Evolutionary conservation across 2,113 vertebrate genomes (phyloP).

Genomic region (Romanogobio albipinnatus): DNA sequence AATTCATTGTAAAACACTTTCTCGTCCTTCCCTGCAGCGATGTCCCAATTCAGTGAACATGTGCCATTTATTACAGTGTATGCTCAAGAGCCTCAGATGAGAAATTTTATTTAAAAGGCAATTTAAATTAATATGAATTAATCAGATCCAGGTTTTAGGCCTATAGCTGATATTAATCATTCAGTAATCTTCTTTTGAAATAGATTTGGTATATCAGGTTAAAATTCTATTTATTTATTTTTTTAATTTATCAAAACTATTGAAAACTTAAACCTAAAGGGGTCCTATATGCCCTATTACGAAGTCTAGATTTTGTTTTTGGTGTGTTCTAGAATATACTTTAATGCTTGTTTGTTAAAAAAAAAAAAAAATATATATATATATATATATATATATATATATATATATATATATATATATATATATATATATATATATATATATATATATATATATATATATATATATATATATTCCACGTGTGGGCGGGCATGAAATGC

Average conservation of each 20-base stretch:
- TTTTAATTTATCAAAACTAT: neutral
- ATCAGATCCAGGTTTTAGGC: neutral
- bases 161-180: neutral
- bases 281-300: no score
- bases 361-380: no score
- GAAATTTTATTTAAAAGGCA: neutral
- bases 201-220: neutral
- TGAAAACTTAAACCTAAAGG: neutral
- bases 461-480: no score
- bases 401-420: no score
- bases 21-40: conserved; percentile 21
- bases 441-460: no score
- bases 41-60: conserved; percentile 51
- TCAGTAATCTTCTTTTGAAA: neutral
- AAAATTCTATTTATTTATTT: neutral
- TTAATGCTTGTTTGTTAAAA: no score
- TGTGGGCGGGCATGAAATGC: no score
- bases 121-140: neutral
- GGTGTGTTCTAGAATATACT: no score
- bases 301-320: no score
- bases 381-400: no score
- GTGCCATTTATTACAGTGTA: conserved; percentile 21
- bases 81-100: neutral
- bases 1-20: conserved; percentile 54
- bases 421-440: no score